Evolutionary conservation across 2,113 vertebrate species (phyloP).

Genomic region (Sprattus sprattus): DNA sequence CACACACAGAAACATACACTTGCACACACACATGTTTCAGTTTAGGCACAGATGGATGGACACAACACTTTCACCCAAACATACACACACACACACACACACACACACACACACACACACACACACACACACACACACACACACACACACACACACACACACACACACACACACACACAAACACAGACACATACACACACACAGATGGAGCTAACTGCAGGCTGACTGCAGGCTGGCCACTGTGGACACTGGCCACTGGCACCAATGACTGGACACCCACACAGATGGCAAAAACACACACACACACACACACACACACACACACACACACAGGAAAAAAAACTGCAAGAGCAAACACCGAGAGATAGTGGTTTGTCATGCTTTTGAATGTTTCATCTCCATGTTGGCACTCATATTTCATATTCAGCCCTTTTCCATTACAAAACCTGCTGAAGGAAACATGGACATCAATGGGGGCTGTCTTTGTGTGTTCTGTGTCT

Average conservation of each 20-base stretch:
- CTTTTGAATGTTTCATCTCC: too few species aligned
- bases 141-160: neutral
- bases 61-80: neutral
- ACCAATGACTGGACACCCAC: slow-evolving; percentile 20
- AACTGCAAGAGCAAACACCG: too few species aligned
- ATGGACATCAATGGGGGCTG: too few species aligned
- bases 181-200: neutral
- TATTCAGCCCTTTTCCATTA: too few species aligned
- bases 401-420: too few species aligned
- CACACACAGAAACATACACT: too few species aligned
- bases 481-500: too few species aligned
- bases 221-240: slow-evolving; percentile 27
- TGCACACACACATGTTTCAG: neutral
- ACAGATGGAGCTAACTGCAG: slow-evolving; percentile 13
- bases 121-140: neutral
- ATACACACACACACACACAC: neutral
- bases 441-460: too few species aligned
- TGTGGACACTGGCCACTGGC: neutral
- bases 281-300: slow-evolving; percentile 26
- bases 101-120: slow-evolving; percentile 9
- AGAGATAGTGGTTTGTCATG: too few species aligned
- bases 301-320: slow-evolving; percentile 5
- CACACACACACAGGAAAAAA: too few species aligned
- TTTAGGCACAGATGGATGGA: neutral
- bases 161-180: slow-evolving; percentile 6